phyloP scores from a whole-genome alignment of 2,797 vertebrate species.

The Myotis pilosus region DNA sequence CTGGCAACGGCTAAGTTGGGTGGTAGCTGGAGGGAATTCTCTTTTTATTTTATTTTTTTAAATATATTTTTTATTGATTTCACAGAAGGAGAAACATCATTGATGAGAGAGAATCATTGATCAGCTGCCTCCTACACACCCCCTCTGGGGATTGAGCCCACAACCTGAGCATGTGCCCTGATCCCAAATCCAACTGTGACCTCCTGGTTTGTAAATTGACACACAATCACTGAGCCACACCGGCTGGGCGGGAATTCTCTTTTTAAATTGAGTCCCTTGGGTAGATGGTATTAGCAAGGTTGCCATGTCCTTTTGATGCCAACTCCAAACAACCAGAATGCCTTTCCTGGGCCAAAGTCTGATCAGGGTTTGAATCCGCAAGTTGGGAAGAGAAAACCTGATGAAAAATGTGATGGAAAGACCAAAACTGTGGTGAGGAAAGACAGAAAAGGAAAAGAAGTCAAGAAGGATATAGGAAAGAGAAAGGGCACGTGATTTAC shows the following conservation, averaged over 20 bases:
- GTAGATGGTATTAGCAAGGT: constrained; percentile 48
- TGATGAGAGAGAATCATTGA: not conserved
- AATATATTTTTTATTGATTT: not conserved
- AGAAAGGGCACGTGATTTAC: not conserved
- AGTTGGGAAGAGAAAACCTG: not conserved
- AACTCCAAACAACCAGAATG: not conserved
- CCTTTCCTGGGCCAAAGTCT: not conserved
- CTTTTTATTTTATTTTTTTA: not conserved
- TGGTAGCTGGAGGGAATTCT: constrained; percentile 10
- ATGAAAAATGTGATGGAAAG: not conserved
- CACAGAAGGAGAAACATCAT: not conserved
- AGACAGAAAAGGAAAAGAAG: not conserved
- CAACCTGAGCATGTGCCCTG: not conserved
- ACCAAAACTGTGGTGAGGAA: too few species aligned
- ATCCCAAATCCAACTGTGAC: not conserved
- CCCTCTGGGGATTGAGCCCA: not conserved
- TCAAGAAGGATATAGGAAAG: rapidly evolving
- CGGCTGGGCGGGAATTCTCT: not conserved
- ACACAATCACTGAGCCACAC: not conserved
- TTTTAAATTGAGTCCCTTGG: constrained; percentile 23
- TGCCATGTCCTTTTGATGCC: not conserved
- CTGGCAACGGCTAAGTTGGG: not conserved
- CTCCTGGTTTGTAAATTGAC: not conserved
- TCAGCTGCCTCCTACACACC: not conserved
- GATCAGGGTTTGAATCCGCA: not conserved